Percentiles rank a stretch among this genome's conserved stretches.
Conservation (phyloP, 1,140 invertebrate species). For the Pogonomyrmex californicus region DNA sequence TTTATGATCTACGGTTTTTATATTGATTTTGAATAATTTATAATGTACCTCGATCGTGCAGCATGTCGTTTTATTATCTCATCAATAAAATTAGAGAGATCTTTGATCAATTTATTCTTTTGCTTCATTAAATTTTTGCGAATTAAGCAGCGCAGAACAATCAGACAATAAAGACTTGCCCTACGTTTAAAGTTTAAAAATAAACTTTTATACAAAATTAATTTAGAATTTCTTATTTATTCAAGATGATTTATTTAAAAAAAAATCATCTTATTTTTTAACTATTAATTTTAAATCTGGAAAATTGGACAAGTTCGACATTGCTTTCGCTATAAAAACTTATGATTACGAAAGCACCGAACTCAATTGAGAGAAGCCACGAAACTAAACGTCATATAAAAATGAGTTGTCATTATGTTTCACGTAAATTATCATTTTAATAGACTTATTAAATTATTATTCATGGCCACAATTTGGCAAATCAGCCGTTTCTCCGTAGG, state of each 20-base stretch:
- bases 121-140: background rate
- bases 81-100: too few relatives aligned
- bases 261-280: background rate
- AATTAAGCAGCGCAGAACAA: background rate
- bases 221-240: background rate
- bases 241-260: background rate
- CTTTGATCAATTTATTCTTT: too few relatives aligned
- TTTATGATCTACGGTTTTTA: background rate
- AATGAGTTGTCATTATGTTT: background rate
- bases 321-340: background rate
- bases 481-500: background rate
- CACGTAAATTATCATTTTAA: slow-evolving; percentile 27
- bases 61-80: too few relatives aligned
- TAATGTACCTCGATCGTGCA: too few relatives aligned
- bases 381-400: background rate
- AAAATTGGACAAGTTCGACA: background rate
- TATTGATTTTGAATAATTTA: background rate
- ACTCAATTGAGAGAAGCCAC: background rate
- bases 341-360: background rate
- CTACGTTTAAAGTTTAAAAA: background rate
- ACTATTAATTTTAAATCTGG: background rate
- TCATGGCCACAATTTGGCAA: background rate
- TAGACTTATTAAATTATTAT: slow-evolving; percentile 20
- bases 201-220: background rate
- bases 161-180: background rate